A percentile compares a stretch with the other conserved stretches of the same genome.
phyloP scores from a whole-genome alignment of 2,113 vertebrate genomes.

The Burhinus bistriatus region DNA sequence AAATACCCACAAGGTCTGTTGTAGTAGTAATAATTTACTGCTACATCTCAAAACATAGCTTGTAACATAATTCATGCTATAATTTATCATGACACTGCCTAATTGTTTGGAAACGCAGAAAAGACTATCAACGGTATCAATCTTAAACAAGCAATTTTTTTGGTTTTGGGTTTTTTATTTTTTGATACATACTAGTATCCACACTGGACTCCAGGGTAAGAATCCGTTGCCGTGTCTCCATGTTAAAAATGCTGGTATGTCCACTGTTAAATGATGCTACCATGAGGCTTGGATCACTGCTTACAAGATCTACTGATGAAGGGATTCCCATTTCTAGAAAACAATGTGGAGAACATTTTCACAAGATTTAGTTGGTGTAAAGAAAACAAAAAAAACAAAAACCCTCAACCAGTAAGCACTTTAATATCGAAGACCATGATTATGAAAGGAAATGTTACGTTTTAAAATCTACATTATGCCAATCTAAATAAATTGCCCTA shows the following conservation, averaged over 20 bases:
- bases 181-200: constrained; percentile 82
- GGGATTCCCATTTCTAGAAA: constrained; percentile 89
- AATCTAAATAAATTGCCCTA: background rate
- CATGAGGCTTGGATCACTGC: constrained; percentile 94
- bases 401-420: background rate
- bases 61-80: background rate
- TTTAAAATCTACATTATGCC: background rate
- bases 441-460: background rate
- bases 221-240: constrained; percentile 92
- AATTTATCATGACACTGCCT: background rate
- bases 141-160: background rate
- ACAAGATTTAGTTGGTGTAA: background rate
- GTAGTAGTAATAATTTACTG: background rate
- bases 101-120: background rate
- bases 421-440: background rate
- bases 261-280: constrained; percentile 93
- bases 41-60: background rate
- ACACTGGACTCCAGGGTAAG: constrained; percentile 87
- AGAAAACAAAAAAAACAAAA: background rate
- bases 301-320: constrained; percentile 94
- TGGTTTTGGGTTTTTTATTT: background rate
- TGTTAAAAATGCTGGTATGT: constrained; percentile 92
- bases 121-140: background rate
- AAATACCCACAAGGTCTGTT: background rate
- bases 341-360: background rate